Base-by-base conservation (phyloP, 1,140 invertebrate genomes). In the Zaprionus capensis region DNA sequence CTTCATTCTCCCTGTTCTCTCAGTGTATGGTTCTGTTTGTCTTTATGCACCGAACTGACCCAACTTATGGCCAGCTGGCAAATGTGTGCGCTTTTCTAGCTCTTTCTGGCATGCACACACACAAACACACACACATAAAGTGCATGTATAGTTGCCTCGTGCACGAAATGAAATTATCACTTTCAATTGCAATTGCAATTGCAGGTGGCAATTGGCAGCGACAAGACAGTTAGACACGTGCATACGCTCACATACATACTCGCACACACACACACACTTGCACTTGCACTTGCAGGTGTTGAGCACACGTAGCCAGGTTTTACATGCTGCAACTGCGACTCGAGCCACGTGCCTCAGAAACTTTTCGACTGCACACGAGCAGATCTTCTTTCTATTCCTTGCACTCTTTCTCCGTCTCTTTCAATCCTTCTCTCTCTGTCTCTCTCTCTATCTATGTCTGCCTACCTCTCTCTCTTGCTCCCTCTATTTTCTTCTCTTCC, bases 131-230 rank as follows among this genome's bases (percentile, higher is more conserved):
- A 53, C n/a, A 61, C 12, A 53, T 12, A 17, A 5, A 34, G 31
- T 34, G 26, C 11, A n/a, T 20, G 24, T 22, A 41, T 5, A 26
- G 31, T 58, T 9, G 59, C 56, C 59, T 77, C 75, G 63, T 71
- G 59, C 66, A 66, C 71, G 73, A 77, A 87, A 87, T 87, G 62
- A 82, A 84, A 90, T 90, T 88, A 88, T 88, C 84, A 88, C 84
- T 81, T 88, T 85, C 85, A 82, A 88, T 88, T 83, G 84, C 73
- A 81, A 78, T 83, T 83, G 71, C 78, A 61, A 64, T 64, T 63
- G 55, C 56, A 75, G 58, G 38, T 63, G 36, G 75, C 64, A 68
- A 69, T 59, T 74, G 76, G 59, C 78, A 75, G 49, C 71, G 62
- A 81, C 71, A 46, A 62, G 61, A 74, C 64, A 49, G 20, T 41